These are phyloP conservation scores for Sipha maydis DNA, from an alignment of 2,888 invertebrate species.

Conservation along the genomic window DNA sequence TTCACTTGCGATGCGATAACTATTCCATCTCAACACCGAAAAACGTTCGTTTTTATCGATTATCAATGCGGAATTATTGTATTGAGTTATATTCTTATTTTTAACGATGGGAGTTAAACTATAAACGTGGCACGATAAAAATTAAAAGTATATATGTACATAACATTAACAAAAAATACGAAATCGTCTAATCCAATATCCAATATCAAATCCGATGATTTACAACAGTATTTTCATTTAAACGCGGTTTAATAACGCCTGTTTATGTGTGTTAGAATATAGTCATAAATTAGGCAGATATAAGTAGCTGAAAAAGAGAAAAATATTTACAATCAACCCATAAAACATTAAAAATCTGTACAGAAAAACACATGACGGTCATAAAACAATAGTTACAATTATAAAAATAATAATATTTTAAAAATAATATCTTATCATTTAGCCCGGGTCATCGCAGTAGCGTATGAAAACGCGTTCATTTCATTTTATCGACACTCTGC, in stretches of 20 bases:
- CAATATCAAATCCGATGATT: not conserved
- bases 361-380: not conserved
- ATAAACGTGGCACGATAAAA: not conserved
- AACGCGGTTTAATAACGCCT: no score
- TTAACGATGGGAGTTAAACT: not conserved
- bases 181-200: not conserved
- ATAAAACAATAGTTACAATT: not conserved
- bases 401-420: not conserved
- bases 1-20: no score
- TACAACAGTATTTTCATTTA: no score
- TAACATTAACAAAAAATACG: no score
- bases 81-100: no score
- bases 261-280: no score
- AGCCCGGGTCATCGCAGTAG: no score
- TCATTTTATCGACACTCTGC: not conserved
- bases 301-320: no score
- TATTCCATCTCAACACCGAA: not conserved
- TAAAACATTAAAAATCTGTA: not conserved
- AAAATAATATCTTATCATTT: not conserved
- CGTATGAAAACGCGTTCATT: no score
- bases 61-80: not conserved
- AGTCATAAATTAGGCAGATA: no score
- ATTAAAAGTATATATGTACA: not conserved
- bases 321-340: not conserved
- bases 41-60: slow-evolving; percentile 19